A percentile compares a stretch with the other conserved stretches of the same genome.
Evolutionary conservation across 1,140 invertebrate species (phyloP).

Genomic region (Drosophila leontia): DNA sequence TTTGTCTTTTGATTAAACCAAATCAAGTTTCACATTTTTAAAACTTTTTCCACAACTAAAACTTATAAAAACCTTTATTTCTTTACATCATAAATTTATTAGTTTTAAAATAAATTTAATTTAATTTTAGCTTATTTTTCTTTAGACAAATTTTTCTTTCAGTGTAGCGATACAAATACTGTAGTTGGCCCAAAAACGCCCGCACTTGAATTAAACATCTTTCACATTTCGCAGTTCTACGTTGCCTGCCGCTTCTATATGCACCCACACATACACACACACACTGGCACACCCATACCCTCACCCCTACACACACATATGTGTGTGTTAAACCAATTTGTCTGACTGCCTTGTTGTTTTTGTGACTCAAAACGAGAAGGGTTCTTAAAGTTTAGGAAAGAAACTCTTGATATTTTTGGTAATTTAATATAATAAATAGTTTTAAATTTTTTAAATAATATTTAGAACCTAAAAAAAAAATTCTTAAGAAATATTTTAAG

Average conservation of each 20-base stretch:
- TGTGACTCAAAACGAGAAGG: conserved; percentile 19
- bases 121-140: not conserved
- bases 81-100: not conserved
- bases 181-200: conserved; percentile 46
- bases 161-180: conserved; percentile 11
- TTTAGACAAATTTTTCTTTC: not conserved
- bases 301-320: conserved; percentile 1
- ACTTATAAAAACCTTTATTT: not conserved
- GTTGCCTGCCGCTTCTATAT: conserved; percentile 32
- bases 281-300: conserved; percentile 3
- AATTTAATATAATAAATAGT: not conserved
- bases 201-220: conserved; percentile 77
- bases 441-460: too few relatives aligned
- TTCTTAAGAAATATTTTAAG: not conserved
- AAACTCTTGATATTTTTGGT: too few relatives aligned
- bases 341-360: conserved; percentile 59
- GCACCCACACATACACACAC: conserved; percentile 27
- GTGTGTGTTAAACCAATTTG: conserved; percentile 77
- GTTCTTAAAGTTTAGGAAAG: conserved; percentile 13
- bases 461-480: not conserved
- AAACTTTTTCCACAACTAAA: not conserved
- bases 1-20: not conserved
- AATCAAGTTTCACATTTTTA: too few relatives aligned
- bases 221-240: conserved; percentile 57
- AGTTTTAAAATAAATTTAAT: not conserved